Evolutionary conservation across 2,888 invertebrate genomes (phyloP).

Genomic region (Minunthozetes semirufus): DNA sequence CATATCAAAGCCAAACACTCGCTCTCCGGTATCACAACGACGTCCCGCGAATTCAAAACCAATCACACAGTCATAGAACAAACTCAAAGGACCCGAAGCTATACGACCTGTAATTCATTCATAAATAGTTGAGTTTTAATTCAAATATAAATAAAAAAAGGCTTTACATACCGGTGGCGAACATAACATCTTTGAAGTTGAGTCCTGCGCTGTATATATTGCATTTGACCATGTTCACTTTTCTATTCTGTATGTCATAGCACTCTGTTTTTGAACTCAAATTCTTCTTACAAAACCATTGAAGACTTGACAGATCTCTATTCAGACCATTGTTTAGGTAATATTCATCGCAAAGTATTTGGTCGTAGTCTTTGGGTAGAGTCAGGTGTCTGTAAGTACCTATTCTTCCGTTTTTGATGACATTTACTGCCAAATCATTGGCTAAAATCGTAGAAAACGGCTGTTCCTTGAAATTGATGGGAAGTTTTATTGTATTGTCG

Average conservation of each 20-base stretch:
- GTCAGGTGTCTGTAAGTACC: slow-evolving; percentile 86
- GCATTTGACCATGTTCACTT: slow-evolving; percentile 56
- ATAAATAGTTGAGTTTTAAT: too few relatives aligned
- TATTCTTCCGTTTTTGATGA: slow-evolving; percentile 61
- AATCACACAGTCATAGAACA: slow-evolving; percentile 68
- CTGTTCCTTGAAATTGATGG: slow-evolving; percentile 44
- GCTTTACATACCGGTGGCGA: slow-evolving; percentile 21
- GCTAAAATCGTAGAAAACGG: slow-evolving; percentile 44
- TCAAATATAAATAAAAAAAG: neutral
- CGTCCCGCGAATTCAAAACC: slow-evolving; percentile 84
- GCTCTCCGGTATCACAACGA: slow-evolving; percentile 61
- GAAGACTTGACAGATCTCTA: neutral
- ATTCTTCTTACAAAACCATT: neutral
- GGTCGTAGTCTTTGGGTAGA: slow-evolving; percentile 56
- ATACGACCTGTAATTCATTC: too few relatives aligned
- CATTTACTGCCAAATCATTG: slow-evolving; percentile 52
- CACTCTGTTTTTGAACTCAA: neutral
- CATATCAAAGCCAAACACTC: slow-evolving; percentile 87
- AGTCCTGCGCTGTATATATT: slow-evolving; percentile 31
- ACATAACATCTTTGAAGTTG: slow-evolving; percentile 52
- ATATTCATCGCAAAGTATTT: neutral
- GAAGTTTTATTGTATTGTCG: slow-evolving; percentile 45
- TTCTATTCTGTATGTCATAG: neutral
- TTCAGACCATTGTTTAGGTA: neutral
- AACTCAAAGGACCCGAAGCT: neutral